phyloP scores from a whole-genome alignment of 1,140 invertebrate species.

The Wiebesia pumilae region DNA sequence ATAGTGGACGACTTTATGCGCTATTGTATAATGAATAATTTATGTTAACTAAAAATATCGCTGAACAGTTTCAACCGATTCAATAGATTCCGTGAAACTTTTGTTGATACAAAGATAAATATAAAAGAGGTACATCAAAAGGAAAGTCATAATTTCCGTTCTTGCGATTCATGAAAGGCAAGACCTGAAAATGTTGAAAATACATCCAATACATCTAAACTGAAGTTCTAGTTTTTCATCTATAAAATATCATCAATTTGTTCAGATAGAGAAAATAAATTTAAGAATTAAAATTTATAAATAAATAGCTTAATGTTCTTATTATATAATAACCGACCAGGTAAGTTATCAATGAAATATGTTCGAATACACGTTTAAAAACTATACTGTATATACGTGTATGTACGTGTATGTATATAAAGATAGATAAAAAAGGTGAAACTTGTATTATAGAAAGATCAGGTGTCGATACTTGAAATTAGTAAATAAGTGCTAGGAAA shows the following conservation, averaged over 20 bases:
- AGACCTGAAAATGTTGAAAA: conserved; percentile 26
- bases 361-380: too few species aligned
- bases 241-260: neutral
- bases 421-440: too few species aligned
- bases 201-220: neutral
- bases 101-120: conserved; percentile 57
- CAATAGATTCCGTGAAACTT: conserved; percentile 62
- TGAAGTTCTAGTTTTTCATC: neutral
- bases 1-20: conserved; percentile 13
- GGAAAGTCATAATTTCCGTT: neutral
- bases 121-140: neutral
- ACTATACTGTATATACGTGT: too few species aligned
- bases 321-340: too few species aligned
- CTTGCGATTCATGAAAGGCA: neutral
- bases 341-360: too few species aligned
- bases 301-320: too few species aligned
- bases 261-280: neutral
- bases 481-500: too few species aligned
- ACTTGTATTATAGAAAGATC: too few species aligned
- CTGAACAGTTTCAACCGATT: conserved; percentile 66
- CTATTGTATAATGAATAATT: conserved; percentile 68
- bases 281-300: too few species aligned
- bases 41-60: conserved; percentile 52
- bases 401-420: too few species aligned
- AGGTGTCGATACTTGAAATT: too few species aligned